Evolutionary conservation across 2,888 invertebrate genomes (phyloP), one percentile per base, ranked within the genome.

Genomic region (Dichetophora obliterata): DNA sequence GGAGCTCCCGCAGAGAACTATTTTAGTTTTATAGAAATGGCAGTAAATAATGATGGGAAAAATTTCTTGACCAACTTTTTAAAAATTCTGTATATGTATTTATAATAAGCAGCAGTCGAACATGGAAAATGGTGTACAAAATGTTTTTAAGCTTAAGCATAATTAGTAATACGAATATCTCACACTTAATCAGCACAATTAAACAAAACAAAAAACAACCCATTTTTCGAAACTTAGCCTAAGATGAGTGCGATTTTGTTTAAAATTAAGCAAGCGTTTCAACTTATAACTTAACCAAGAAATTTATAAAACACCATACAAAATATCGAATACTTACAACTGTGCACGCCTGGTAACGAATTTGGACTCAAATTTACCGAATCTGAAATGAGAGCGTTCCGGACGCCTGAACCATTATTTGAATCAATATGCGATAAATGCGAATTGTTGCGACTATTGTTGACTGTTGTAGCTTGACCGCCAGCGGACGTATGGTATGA

Each of bases 311-410:
- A 19, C 19, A 11, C 34, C 5, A n/a, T 27, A 27, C 2, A 16
- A 63, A 27, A 63, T 31, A n/a, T 63, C 63, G 24, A 24, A 78
- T 83, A 84, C 86, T 86, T 84, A 86, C 86, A 85, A 79, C 80
- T 82, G 66, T 83, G 82, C 63, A 82, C 84, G 57, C 75, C 75
- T 48, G 79, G 76, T 75, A 85, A 80, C 66, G 83, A 79, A 71
- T 81, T 81, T 68, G 85, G 85, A 82, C 85, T 95, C 86, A 94
- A 92, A 89, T 94, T 95, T 86, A 95, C 94, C 84, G 93, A 92
- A 89, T 94, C 94, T 78, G 93, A 92, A 79, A 95, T 92, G 80
- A 96, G 79, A 34, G 94, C 94, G 89, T 94, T 93, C 83, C 92
- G 84, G 77, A 82, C 82, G 79, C 83, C 81, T 79, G 81, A 63